Conservation (phyloP, 2,113 vertebrate species). For the Apistogramma diplotaenia region DNA sequence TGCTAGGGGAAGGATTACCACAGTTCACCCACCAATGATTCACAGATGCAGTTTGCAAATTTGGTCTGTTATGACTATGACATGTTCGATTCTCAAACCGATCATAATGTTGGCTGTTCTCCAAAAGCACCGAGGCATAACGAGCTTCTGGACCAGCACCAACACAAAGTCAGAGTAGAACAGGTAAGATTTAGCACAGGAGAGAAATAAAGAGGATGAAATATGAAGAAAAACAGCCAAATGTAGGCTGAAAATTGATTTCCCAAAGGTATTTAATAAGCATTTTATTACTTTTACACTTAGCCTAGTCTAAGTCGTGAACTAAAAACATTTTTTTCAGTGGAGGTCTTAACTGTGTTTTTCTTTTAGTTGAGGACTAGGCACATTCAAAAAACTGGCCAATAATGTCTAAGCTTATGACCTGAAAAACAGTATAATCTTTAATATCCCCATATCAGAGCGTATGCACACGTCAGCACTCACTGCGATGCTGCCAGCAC, state of each 20-base stretch:
- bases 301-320: background rate
- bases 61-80: too few species aligned
- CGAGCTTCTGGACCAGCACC: too few species aligned
- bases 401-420: background rate
- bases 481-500: conserved; percentile 1
- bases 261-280: background rate
- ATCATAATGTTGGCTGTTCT: too few species aligned
- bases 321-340: background rate
- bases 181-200: too few species aligned
- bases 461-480: background rate
- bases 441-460: background rate
- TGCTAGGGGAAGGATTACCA: too few species aligned
- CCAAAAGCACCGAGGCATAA: too few species aligned
- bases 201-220: too few species aligned
- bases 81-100: too few species aligned
- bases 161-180: too few species aligned
- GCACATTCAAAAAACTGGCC: background rate
- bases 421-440: background rate
- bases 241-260: background rate
- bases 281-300: background rate
- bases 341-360: background rate
- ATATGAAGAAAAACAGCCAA: background rate
- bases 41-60: too few species aligned
- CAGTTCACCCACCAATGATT: too few species aligned
- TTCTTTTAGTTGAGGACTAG: background rate